Conservation (phyloP, 2,888 invertebrate species). For the Reticulitermes lucifugus region DNA sequence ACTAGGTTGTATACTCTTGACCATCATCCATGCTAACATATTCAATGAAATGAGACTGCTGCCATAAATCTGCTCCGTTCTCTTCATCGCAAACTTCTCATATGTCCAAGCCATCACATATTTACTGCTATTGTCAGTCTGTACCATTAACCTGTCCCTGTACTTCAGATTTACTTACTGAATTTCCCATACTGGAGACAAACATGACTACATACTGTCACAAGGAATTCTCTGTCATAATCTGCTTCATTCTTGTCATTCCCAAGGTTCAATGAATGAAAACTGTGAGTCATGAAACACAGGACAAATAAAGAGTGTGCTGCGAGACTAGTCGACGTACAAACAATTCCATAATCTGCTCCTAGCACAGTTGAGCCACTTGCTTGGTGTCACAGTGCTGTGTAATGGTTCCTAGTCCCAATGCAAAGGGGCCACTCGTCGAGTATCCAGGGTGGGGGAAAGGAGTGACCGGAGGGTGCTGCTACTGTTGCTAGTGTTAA, state of each 20-base stretch:
- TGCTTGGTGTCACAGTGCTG: not conserved
- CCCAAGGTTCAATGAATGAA: not conserved
- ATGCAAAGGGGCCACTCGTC: conserved; percentile 42
- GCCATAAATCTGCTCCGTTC: not conserved
- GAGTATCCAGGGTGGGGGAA: conserved; percentile 68
- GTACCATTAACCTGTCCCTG: not conserved
- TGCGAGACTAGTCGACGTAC: too few species aligned
- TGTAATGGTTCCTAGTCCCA: conserved; percentile 40
- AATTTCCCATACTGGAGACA: too few species aligned
- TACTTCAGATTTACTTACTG: not conserved
- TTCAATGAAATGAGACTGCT: not conserved
- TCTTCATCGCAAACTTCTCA: not conserved
- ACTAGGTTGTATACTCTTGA: not conserved
- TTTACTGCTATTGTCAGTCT: not conserved
- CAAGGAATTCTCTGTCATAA: too few species aligned
- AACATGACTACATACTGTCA: too few species aligned
- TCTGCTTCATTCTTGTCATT: too few species aligned
- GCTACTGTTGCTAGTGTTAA: conserved; percentile 66
- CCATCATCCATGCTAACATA: not conserved
- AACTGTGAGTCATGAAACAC: not conserved
- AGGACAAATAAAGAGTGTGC: too few species aligned
- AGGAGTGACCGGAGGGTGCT: conserved; percentile 69
- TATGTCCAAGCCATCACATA: not conserved
- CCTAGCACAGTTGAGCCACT: not conserved
- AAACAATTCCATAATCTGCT: too few species aligned